Conservation (phyloP, 2,797 vertebrate genomes). For the Liasis olivaceus region DNA sequence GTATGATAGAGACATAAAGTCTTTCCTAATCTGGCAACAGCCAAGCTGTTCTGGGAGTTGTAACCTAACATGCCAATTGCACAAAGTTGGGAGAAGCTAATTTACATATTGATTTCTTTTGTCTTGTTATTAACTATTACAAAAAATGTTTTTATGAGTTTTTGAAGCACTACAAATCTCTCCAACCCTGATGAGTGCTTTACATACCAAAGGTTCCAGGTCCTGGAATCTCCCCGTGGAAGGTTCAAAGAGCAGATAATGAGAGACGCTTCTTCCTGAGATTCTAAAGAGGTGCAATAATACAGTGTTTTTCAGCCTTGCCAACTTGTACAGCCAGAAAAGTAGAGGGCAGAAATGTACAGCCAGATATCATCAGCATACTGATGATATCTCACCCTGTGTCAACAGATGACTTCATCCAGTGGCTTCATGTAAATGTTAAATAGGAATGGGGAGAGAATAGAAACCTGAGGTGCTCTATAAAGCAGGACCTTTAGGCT, state of each 20-base stretch:
- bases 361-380: background rate
- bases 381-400: background rate
- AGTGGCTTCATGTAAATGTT: background rate
- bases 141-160: background rate
- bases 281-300: background rate
- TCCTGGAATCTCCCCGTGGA: background rate
- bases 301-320: background rate
- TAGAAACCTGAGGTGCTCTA: background rate
- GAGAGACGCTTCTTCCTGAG: background rate
- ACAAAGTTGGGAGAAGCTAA: background rate
- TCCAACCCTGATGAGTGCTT: background rate
- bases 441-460: background rate
- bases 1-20: background rate
- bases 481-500: background rate
- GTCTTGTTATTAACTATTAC: background rate
- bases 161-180: background rate
- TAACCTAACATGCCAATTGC: background rate
- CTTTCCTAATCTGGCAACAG: background rate
- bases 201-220: background rate
- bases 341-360: background rate
- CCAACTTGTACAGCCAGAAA: background rate
- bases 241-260: background rate
- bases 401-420: background rate
- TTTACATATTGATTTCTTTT: background rate
- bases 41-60: background rate